Base-by-base conservation (phyloP, 2,888 invertebrate species). In the Lithophane leautieri region DNA sequence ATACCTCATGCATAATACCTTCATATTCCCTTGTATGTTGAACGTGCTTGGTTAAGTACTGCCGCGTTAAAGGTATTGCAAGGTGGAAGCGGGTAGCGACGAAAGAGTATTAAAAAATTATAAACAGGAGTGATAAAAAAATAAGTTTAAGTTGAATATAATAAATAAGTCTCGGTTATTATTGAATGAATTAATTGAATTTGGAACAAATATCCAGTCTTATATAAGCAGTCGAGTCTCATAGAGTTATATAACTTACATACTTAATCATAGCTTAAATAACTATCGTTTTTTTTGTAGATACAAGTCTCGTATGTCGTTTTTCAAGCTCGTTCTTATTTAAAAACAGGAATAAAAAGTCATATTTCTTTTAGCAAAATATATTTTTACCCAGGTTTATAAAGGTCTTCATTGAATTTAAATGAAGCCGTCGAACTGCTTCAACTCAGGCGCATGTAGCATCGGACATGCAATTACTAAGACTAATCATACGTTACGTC, bases 1-100 rank as follows among this genome's bases (percentile, higher is more conserved):
- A 67, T 52, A 58, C 42, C 50, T 68, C 75, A 63, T 76, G 66
- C 77, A 78, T 83, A 76, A 73, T 85, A 78, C 68, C 81, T 80
- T 78, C 81, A 84, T 85, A 79, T 81, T 82, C 77, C 84, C 86
- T 86, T 78, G 75, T 76, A 67, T 52, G 70, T 54, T 62, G 47
- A 70, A 73, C 68, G 60, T 67, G 78, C 42, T 34, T 60, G 52
- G 47, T 47, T 54, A 52, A 34, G 62, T 72, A 52, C 34, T 19
- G 65, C 16, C 14, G 28, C 7, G 22, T 47, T 61, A 28, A 61
- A 12, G 4, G 52, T n/a, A 44, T 70, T 44, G 1, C 42, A 80
- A 78, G 69, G 22, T 1, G 54, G 0, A 42, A 72, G 67, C 65
- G n/a, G 16, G 1, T 50, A 71, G 83, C 54, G 54, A 47, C 0